Evolutionary conservation across 2,888 invertebrate species (phyloP), one percentile per base, ranked within the genome.

Genomic region (Erebia aethiops): DNA sequence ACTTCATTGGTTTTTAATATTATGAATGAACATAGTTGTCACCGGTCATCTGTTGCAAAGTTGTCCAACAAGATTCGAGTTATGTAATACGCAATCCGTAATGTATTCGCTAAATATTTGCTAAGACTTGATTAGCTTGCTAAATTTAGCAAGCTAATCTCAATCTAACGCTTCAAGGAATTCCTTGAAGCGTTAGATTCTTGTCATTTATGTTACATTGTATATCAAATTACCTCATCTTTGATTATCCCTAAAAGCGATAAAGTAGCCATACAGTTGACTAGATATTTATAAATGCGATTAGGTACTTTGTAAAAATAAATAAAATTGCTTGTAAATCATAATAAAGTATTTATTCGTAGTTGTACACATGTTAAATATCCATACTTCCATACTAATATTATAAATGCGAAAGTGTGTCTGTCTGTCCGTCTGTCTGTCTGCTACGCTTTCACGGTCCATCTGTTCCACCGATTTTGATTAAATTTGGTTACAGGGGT

Each of bases 1-100:
- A 67, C 74, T 71, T 70, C 74, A 70, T 71, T 65, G 73, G 52
- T 73, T 73, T 73, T 71, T 66, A 73, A 72, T 73, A 71, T 74
- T 73, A 71, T 74, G 73, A 74, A 74, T 73, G 71, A 71, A 67
- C 18, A 73, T 35, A 68, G 65, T 18, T 52, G 70, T 74, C 71
- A 56, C 46, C 56, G 60, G 69, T 74, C 60, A 57, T 71, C 67
- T 64, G 69, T 67, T 71, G 64, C 66, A 68, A 63, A 71, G 63
- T 74, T 18, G 72, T 46, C 63, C 43, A 67, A 67, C 74, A 60
- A 70, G 68, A 67, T 67, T 67, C 35, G 13, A 35, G 49, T 74
- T 74, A 69, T 64, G 74, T 64, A 74, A 74, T 41, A 14, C 60
- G n/a, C 43, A n/a, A 49, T 67, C 54, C 52, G 21, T 58, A 57